phyloP scores from a whole-genome alignment of 2,888 invertebrate species.

The Schizotus pectinicornis region DNA sequence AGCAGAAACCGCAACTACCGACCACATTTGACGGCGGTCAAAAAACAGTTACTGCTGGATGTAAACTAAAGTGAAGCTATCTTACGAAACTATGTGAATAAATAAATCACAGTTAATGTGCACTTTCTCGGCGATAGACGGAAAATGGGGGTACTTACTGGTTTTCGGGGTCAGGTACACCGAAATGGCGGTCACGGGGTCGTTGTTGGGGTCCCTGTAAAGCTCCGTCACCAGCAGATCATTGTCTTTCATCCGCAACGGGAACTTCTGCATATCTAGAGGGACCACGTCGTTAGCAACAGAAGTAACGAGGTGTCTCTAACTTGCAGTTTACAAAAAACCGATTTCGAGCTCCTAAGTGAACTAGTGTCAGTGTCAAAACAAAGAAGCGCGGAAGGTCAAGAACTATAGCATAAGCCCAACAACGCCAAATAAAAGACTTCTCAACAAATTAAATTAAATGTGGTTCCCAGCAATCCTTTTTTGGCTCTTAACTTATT shows the following conservation, averaged over 20 bases:
- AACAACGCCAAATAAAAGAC: too few relatives aligned
- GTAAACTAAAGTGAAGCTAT: constrained; percentile 25
- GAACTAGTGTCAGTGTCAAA: too few relatives aligned
- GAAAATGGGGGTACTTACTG: constrained; percentile 68
- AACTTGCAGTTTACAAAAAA: neutral
- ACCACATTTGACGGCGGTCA: neutral
- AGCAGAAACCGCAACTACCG: constrained; percentile 2
- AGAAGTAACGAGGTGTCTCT: too few relatives aligned
- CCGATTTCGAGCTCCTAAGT: too few relatives aligned
- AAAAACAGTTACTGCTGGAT: neutral
- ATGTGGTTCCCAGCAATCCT: too few relatives aligned
- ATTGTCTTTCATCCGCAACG: constrained; percentile 98
- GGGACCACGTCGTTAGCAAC: too few relatives aligned
- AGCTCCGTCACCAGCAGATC: constrained; percentile 96
- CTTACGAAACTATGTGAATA: constrained; percentile 21
- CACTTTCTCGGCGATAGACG: neutral
- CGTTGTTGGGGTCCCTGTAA: constrained; percentile 92
- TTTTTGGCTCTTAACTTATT: too few relatives aligned
- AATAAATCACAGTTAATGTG: constrained; percentile 26
- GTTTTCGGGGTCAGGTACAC: constrained; percentile 99
- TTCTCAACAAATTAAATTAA: too few relatives aligned
- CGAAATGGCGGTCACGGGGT: constrained; percentile 96
- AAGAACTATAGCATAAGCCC: too few relatives aligned
- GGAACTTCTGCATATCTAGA: constrained; percentile 99
- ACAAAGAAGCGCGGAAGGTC: too few relatives aligned